Percentiles rank a stretch among this genome's conserved stretches.
Conservation (phyloP, 1,140 invertebrate genomes). For the Leptestheria dahalacensis region DNA sequence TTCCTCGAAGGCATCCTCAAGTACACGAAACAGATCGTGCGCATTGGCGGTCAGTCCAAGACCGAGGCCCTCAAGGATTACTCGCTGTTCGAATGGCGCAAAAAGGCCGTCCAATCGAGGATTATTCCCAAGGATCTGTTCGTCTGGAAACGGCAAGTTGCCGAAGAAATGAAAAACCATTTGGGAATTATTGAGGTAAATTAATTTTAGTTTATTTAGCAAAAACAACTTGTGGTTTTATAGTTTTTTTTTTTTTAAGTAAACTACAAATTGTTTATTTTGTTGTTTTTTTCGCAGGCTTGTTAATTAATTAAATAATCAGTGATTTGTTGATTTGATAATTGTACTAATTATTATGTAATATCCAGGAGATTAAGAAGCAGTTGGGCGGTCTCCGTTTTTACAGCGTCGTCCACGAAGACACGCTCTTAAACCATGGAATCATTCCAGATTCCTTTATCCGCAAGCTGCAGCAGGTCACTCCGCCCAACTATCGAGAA, state of each 20-base stretch:
- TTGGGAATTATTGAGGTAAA: background rate
- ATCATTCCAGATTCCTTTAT: background rate
- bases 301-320: background rate
- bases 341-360: too few relatives aligned
- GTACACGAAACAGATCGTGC: constrained; percentile 33
- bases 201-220: too few relatives aligned
- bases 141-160: background rate
- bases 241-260: background rate
- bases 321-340: background rate
- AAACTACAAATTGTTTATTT: background rate
- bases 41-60: constrained; percentile 55
- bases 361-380: background rate
- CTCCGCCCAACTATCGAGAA: too few relatives aligned
- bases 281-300: background rate
- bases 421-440: background rate
- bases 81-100: constrained; percentile 22
- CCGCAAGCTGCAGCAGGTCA: background rate
- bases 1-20: constrained; percentile 49
- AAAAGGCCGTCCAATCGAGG: background rate
- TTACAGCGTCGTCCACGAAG: background rate
- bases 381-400: background rate
- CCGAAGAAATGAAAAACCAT: background rate
- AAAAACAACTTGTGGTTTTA: background rate
- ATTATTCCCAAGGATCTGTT: background rate
- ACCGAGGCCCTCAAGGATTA: constrained; percentile 36